Evolutionary conservation across 2,888 invertebrate genomes (phyloP), one percentile per base, ranked within the genome.

Genomic region (Parascotia fuliginaria): DNA sequence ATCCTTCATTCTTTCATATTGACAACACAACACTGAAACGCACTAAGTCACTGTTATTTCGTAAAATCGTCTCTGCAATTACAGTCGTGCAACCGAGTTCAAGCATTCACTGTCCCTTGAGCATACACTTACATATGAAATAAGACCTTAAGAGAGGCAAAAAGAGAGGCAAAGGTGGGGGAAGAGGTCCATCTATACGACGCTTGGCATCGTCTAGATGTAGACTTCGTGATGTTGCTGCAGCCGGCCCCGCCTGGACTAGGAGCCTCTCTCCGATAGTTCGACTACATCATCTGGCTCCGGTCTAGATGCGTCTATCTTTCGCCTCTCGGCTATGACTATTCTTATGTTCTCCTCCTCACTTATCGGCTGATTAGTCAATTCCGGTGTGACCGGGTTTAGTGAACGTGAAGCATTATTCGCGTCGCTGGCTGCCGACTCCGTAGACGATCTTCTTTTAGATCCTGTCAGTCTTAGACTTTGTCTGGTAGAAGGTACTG

Each of bases 241-340:
- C 90, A 88, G 90, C 90, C 92, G 92, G 91, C 89, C 81, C 69
- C 84, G 89, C 91, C 91, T 81, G 89, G 85, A 90, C 91, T 92
- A 92, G 89, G 92, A 91, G 51, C 85, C 87, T 55, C 85, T 81
- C 70, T 91, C 92, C 32, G 85, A 74, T 52, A 92, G 76, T 71
- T 92, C 92, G 56, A 90, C 88, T 28, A 74, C 76, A 15, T 89
- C 89, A 28, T 83, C 86, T 32, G 79, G 65, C 52, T 87, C 89
- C 3, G 85, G 81, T 53, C 80, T 77, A n/a, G 75, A 48, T 22
- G 92, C 85, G 53, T 94, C 94, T 39, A 94, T 86, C 75, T 94
- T 93, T 58, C 94, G 83, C 60, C 94, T 86, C 77, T 94, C 94
- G 7, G 93, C 93, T 65, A 94, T 94, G 45, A 94, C 94, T 76